Conservation (phyloP, 2,797 vertebrate genomes). For the Anguilla anguilla region DNA sequence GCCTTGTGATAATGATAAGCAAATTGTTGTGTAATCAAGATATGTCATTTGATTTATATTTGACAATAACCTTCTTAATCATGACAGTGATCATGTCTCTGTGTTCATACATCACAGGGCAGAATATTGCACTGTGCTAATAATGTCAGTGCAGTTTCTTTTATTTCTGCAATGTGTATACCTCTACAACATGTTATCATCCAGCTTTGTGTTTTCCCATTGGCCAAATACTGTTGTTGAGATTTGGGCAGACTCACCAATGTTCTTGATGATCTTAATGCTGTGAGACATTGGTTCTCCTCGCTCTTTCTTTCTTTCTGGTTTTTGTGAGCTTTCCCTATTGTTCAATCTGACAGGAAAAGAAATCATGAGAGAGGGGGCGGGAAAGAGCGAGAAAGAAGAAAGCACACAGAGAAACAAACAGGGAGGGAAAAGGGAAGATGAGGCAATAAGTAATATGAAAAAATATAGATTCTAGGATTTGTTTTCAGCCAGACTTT, state of each 20-base stretch:
- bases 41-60: not conserved
- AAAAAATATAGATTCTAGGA: not conserved
- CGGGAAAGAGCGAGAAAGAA: not conserved
- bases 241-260: conserved; percentile 61
- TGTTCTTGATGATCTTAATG: conserved; percentile 71
- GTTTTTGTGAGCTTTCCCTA: conserved; percentile 49
- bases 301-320: not conserved
- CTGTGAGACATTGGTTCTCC: conserved; percentile 48
- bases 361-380: not conserved
- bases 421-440: not conserved
- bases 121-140: not conserved
- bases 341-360: conserved; percentile 60
- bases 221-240: not conserved
- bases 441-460: too few species aligned
- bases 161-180: not conserved
- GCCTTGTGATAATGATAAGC: not conserved
- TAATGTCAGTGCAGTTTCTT: conserved; percentile 28
- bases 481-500: conserved; percentile 10
- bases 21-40: not conserved
- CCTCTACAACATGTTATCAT: not conserved
- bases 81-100: not conserved
- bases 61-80: not conserved
- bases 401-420: not conserved
- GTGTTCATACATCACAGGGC: not conserved
- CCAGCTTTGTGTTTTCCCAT: not conserved